Conservation (phyloP, 2,888 invertebrate genomes). For the Cinara cedri region DNA sequence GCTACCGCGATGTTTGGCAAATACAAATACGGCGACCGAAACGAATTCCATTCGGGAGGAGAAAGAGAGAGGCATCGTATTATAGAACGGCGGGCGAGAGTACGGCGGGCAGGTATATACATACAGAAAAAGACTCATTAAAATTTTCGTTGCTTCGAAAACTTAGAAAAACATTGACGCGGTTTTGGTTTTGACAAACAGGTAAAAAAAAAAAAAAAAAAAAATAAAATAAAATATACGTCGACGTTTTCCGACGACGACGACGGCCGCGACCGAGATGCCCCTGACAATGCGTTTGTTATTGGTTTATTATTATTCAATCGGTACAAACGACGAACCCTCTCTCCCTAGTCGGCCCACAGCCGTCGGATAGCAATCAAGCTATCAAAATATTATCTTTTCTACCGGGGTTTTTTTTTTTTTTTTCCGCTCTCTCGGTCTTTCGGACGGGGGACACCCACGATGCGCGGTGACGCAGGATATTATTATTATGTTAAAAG, state of each 20-base stretch:
- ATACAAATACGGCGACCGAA: slow-evolving; percentile 44
- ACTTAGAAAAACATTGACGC: slow-evolving; percentile 50
- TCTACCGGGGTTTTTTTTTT: slow-evolving; percentile 48
- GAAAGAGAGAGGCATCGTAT: background rate
- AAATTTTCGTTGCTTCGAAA: slow-evolving; percentile 36
- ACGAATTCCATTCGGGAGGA: slow-evolving; percentile 32
- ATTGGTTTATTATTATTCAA: slow-evolving; percentile 40
- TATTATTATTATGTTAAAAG: slow-evolving; percentile 24
- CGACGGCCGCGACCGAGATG: background rate
- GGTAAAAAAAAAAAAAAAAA: too few relatives aligned
- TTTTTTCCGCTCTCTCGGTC: slow-evolving; percentile 15
- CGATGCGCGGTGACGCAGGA: slow-evolving; percentile 41
- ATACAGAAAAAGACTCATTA: slow-evolving; percentile 42
- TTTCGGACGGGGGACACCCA: slow-evolving; percentile 35
- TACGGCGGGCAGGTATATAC: too few relatives aligned
- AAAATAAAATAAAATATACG: too few relatives aligned
- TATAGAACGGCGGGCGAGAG: too few relatives aligned
- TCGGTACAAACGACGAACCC: slow-evolving; percentile 46
- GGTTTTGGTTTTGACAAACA: slow-evolving; percentile 55
- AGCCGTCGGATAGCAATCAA: slow-evolving; percentile 53
- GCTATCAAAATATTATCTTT: slow-evolving; percentile 56
- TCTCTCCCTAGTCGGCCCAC: too few relatives aligned
- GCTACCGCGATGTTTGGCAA: slow-evolving; percentile 51
- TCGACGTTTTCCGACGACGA: background rate
- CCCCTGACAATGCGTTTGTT: slow-evolving; percentile 53